phyloP scores from a whole-genome alignment of 2,888 invertebrate genomes.

The Xanthia togata region DNA sequence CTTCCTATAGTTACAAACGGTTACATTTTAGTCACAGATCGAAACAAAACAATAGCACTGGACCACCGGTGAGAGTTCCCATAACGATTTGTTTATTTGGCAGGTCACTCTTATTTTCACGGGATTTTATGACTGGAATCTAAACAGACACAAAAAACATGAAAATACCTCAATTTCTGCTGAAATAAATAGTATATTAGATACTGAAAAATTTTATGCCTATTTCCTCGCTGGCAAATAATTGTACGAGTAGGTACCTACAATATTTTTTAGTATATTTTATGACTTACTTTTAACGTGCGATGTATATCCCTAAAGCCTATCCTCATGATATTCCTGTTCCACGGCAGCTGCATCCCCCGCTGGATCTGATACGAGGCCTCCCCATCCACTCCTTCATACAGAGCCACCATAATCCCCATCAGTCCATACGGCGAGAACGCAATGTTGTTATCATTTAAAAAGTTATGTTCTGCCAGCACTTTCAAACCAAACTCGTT shows the following conservation, averaged over 20 bases:
- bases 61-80: constrained; percentile 40
- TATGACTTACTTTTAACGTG: constrained; percentile 93
- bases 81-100: constrained; percentile 32
- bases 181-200: neutral
- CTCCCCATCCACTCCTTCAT: constrained; percentile 94
- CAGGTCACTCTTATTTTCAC: constrained; percentile 11
- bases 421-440: constrained; percentile 96
- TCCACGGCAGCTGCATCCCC: constrained; percentile 93
- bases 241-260: no score
- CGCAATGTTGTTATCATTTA: constrained; percentile 95
- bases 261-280: neutral
- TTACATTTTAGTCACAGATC: constrained; percentile 69
- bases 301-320: constrained; percentile 96
- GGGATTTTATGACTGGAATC: neutral
- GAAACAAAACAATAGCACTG: constrained; percentile 61
- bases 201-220: neutral
- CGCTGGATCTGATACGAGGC: constrained; percentile 93
- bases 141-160: neutral
- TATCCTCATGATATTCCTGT: constrained; percentile 93
- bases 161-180: neutral
- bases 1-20: constrained; percentile 47
- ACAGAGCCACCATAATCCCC: constrained; percentile 94
- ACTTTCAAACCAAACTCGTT: constrained; percentile 93
- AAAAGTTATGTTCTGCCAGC: constrained; percentile 93
- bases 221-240: neutral